A percentile compares a stretch with the other conserved stretches of the same genome.
phyloP scores from a whole-genome alignment of 2,888 invertebrate genomes.

The Priocnemis perturbator region DNA sequence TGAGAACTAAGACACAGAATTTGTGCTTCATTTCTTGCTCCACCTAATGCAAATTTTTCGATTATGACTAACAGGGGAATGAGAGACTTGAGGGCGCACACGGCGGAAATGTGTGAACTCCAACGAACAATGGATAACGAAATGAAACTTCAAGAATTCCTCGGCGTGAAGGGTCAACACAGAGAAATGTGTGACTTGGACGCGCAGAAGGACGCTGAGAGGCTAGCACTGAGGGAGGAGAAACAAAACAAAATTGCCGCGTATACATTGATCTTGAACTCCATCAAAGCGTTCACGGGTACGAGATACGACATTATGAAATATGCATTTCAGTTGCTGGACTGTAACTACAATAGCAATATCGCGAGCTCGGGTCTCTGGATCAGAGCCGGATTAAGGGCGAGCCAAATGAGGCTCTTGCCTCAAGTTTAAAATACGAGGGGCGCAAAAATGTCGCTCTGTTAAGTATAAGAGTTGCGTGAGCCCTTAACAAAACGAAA shows the following conservation, averaged over 20 bases:
- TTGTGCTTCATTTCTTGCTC: too few relatives aligned
- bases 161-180: slow-evolving; percentile 89
- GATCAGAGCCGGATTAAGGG: too few relatives aligned
- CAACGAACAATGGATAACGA: slow-evolving; percentile 91
- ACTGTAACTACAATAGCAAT: too few relatives aligned
- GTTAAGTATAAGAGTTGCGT: too few relatives aligned
- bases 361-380: too few relatives aligned
- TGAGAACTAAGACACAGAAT: too few relatives aligned
- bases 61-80: slow-evolving; percentile 69
- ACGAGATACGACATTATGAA: not conserved
- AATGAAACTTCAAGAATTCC: slow-evolving; percentile 88
- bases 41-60: too few relatives aligned
- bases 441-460: too few relatives aligned
- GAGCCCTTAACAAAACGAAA: too few relatives aligned
- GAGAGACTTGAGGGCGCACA: slow-evolving; percentile 77
- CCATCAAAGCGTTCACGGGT: slow-evolving; percentile 79
- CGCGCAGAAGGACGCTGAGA: slow-evolving; percentile 84
- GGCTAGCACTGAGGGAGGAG: slow-evolving; percentile 81
- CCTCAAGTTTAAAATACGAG: too few relatives aligned
- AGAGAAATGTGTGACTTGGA: slow-evolving; percentile 85
- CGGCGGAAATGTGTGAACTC: slow-evolving; percentile 89
- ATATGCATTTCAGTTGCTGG: not conserved
- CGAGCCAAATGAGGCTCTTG: too few relatives aligned
- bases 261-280: slow-evolving; percentile 85
- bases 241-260: slow-evolving; percentile 84